Base-by-base conservation (phyloP, 92 coral and sea anemone genomes). In the Umimayanthus chanpuru region DNA sequence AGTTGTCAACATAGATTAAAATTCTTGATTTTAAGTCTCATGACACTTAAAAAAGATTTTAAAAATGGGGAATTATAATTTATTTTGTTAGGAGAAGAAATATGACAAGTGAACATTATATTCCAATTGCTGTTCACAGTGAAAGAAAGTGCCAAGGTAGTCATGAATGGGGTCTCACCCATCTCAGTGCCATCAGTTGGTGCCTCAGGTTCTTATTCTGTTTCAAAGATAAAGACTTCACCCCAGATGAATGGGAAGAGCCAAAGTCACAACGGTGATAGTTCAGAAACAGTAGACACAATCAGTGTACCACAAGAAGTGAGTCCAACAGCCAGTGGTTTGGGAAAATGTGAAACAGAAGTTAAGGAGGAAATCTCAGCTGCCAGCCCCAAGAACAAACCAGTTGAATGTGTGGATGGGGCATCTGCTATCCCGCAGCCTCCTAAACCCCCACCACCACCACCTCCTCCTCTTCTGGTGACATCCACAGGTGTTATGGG, bases 401-500 rank as follows among this genome's bases (percentile, higher is more conserved):
- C 47, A 61, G 58, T 39, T 26, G 55, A 66, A 43, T 44, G 29
- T 39, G 21, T n/a, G 2, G 75, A 84, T 77, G 82, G 61, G 4
- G 25, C 73, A 26, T 18, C 88, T 73, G 16, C 81, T 5, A 16
- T 49, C 8, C 47, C 73, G 14, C 43, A 56, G 56, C 40, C 41
- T 18, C 89, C 90, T 2, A 84, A 90, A 2, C 40, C n/a, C n/a
- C 90, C 93, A n/a, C 92, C 93, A n/a, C 92, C 93, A 0, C 91
- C 90, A 10, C 84, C 84, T 2, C 91, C 92, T 14, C 84, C 97
- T 14, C 77, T 89, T 10, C 47, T 71, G 4, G 44, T 85, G 5
- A 49, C 85, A 75, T 50, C 84, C 84, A 71, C 91, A 30, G 95
- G 98, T 43, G 95, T 94, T 44, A 90, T 94, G 90, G 98, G 95